Conservation (phyloP, 2,113 vertebrate genomes). For the Antidorcas marsupialis region DNA sequence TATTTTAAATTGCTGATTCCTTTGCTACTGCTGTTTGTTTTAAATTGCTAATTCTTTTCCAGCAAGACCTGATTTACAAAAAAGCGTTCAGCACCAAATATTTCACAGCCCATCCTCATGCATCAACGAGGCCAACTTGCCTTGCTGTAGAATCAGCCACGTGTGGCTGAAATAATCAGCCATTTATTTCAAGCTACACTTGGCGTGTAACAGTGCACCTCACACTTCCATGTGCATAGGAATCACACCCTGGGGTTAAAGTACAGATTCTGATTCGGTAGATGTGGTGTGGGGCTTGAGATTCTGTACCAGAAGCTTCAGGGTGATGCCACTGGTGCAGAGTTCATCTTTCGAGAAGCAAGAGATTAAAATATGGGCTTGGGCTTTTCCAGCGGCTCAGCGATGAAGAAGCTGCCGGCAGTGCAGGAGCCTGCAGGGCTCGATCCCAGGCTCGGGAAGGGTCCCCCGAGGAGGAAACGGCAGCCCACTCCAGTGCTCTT, state of each 20-base stretch:
- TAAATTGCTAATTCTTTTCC: not conserved
- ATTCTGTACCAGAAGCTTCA: not conserved
- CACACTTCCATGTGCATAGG: not conserved
- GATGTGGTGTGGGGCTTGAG: not conserved
- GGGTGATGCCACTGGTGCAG: too few relatives aligned
- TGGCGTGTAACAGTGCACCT: accelerated
- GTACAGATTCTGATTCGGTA: not conserved
- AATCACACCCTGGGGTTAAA: too few relatives aligned
- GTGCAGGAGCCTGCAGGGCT: not conserved
- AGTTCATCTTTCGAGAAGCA: not conserved
- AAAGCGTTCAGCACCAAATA: not conserved
- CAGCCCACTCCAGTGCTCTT: not conserved
- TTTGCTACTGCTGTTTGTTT: not conserved
- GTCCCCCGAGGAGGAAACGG: not conserved
- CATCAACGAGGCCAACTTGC: not conserved
- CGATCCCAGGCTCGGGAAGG: accelerated
- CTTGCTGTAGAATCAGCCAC: accelerated
- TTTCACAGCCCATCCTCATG: not conserved
- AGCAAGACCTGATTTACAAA: constrained; percentile 9
- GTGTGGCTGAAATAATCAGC: not conserved
- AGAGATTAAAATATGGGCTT: not conserved
- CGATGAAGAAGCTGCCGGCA: not conserved
- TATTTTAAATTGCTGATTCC: not conserved
- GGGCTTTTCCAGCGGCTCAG: not conserved
- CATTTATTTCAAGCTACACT: accelerated